These are phyloP conservation scores for Psylliodes chrysocephalus DNA, from an alignment of 2,888 invertebrate genomes.

Conservation along the genomic window DNA sequence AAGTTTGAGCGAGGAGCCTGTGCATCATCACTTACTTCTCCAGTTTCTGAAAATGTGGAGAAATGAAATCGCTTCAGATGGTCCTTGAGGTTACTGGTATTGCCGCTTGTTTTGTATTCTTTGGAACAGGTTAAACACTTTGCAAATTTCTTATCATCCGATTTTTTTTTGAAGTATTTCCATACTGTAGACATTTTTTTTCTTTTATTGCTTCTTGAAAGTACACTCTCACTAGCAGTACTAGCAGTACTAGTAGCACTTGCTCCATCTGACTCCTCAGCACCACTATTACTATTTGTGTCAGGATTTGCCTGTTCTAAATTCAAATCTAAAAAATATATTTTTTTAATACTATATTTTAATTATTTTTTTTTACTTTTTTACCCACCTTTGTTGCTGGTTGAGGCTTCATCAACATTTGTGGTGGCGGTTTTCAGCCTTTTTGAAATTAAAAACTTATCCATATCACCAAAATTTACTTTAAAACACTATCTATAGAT, in stretches of 20 bases:
- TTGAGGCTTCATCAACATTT: too few species aligned
- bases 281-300: background rate
- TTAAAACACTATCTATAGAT: too few species aligned
- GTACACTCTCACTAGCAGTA: too few species aligned
- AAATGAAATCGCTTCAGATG: conserved; percentile 26
- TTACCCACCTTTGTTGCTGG: background rate
- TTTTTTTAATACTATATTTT: background rate
- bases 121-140: conserved; percentile 29
- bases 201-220: background rate
- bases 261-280: background rate
- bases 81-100: conserved; percentile 32
- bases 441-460: conserved; percentile 1
- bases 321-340: too few species aligned
- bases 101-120: conserved; percentile 32
- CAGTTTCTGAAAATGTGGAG: background rate
- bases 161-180: conserved; percentile 32
- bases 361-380: background rate
- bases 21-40: background rate
- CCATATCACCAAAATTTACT: conserved; percentile 7
- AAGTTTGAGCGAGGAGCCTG: background rate
- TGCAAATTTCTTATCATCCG: conserved; percentile 33
- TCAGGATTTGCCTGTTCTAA: background rate
- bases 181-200: conserved; percentile 17
- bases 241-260: background rate
- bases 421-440: too few species aligned